Base-by-base conservation (phyloP, 2,113 vertebrate species). In the Nerophis lumbriciformis region DNA sequence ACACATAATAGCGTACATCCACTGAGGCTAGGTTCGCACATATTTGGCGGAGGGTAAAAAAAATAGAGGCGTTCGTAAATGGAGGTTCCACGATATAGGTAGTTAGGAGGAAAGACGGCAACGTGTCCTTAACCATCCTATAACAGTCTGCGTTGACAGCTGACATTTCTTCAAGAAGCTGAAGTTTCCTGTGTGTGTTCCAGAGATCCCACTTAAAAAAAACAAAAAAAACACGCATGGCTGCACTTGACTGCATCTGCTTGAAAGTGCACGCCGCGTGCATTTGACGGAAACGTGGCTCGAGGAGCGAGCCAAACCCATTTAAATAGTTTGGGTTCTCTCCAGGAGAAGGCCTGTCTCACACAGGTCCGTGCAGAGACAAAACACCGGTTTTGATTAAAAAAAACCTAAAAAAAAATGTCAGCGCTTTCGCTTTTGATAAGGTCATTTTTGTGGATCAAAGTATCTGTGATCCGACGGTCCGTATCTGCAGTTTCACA, bases 391-490 rank as follows among this genome's bases (percentile, higher is more conserved):
- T 58, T 63, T 65, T 4, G 12, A 16, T 28, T 2, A 28, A 28
- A 28, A 28, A 28, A 1, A n/a, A n/a, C n/a, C n/a, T 19, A 19
- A 19, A 19, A 19, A 28, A 28, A 16, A 53, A 55, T 9, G 53
- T 55, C 53, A n/a, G n/a, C 2, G 38, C 12, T 39, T 61, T 36
- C 19, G 39, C 56, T 57, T 48, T 52, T 48, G 51, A 65, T 19
- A 59, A n/a, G 58, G 72, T 68, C 63, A 14, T 38, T 38, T 57
- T 13, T 10, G 16, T 44, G n/a, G 44, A 19, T 57, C 55, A 44
- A 57, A 44, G 10, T 21, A 85, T 88, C 90, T 81, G 76, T 56
- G 77, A 77, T 28, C 28, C 28, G 28, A 19, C 19, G 1, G 28
- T 28, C 28, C 3, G 28, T 28, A 28, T 28, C 28, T 28, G 28